phyloP scores from a whole-genome alignment of 2,797 vertebrate species.

The Notolabrus celidotus region DNA sequence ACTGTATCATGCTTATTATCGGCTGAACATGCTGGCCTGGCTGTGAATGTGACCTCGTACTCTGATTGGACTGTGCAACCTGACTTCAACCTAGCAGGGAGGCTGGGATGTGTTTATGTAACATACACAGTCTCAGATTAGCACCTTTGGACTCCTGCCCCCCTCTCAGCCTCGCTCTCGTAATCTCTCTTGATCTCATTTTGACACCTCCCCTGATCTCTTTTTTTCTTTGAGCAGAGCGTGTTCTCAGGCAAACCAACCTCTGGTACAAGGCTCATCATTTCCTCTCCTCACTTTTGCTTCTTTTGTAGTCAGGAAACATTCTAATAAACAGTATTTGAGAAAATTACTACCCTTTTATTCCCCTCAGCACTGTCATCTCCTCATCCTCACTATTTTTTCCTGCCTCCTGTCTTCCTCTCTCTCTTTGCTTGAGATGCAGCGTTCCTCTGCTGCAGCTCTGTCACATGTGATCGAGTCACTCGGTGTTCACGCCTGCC shows the following conservation, averaged over 20 bases:
- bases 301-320: background rate
- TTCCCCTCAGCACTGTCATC: constrained; percentile 17
- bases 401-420: constrained; percentile 1
- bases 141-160: constrained; percentile 30
- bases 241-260: constrained; percentile 3
- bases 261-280: background rate
- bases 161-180: constrained; percentile 12
- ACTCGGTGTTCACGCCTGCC: constrained; percentile 38
- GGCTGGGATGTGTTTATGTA: constrained; percentile 41
- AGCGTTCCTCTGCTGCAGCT: constrained; percentile 29
- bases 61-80: constrained; percentile 29
- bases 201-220: constrained; percentile 21
- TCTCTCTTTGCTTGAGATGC: constrained; percentile 23
- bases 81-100: constrained; percentile 43
- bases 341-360: background rate
- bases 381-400: constrained; percentile 6
- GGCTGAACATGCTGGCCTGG: constrained; percentile 28
- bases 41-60: constrained; percentile 36
- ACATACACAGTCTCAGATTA: constrained; percentile 53
- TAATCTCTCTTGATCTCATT: constrained; percentile 50
- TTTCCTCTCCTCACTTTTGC: background rate
- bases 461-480: constrained; percentile 69
- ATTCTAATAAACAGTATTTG: background rate
- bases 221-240: constrained; percentile 11
- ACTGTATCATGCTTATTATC: background rate